These are phyloP conservation scores for Sarcophaga caerulescens DNA, from an alignment of 2,888 invertebrate genomes.

Conservation along the genomic window DNA sequence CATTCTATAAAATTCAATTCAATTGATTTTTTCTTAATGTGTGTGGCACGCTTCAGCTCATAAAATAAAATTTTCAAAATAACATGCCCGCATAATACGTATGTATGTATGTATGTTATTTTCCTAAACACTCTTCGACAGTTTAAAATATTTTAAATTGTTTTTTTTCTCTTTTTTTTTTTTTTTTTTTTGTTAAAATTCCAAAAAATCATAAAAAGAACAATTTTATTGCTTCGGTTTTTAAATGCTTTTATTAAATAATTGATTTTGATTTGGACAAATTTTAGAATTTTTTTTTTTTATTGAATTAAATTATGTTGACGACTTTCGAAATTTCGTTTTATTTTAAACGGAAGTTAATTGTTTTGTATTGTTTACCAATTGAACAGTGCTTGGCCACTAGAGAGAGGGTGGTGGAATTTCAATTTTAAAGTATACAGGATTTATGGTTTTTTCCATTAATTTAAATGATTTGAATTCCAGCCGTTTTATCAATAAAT, in stretches of 20 bases:
- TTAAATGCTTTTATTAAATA: slow-evolving; percentile 54
- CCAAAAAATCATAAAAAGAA: not conserved
- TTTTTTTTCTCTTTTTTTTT: too few relatives aligned
- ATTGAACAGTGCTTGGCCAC: slow-evolving; percentile 2
- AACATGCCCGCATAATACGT: not conserved
- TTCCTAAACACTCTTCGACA: not conserved
- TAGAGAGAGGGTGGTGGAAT: slow-evolving; percentile 24
- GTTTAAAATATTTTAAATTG: too few relatives aligned
- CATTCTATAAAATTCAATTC: not conserved
- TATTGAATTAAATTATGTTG: slow-evolving; percentile 54
- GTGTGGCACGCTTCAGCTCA: slow-evolving; percentile 37
- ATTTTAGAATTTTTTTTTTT: slow-evolving; percentile 1
- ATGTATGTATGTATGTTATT: slow-evolving; percentile 1
- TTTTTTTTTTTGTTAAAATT: too few relatives aligned
- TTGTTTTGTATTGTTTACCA: slow-evolving; percentile 59
- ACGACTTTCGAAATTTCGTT: slow-evolving; percentile 27
- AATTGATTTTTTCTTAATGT: slow-evolving; percentile 23
- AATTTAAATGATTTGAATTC: too few relatives aligned
- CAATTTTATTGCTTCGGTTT: slow-evolving; percentile 1
- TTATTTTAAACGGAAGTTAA: slow-evolving; percentile 50
- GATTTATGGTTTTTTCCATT: too few relatives aligned
- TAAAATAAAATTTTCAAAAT: not conserved
- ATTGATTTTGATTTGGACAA: slow-evolving; percentile 65
- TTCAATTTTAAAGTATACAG: too few relatives aligned
- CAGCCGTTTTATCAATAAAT: too few relatives aligned